A percentile compares a stretch with the other conserved stretches of the same genome.
These are phyloP conservation scores for Popillia japonica DNA, from an alignment of 1,140 invertebrate species.

Conservation along the genomic window DNA sequence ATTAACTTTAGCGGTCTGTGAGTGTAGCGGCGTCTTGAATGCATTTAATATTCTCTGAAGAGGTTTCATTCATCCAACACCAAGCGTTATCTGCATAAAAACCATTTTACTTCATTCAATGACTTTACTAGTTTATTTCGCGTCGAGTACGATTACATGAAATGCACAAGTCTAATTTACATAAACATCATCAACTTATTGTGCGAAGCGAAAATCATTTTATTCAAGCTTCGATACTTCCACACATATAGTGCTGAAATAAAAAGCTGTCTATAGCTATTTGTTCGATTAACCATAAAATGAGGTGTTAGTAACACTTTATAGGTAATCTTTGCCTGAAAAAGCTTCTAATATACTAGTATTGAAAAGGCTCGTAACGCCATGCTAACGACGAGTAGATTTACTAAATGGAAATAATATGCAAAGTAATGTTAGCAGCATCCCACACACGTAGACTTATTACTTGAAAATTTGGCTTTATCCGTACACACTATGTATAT, in stretches of 20 bases:
- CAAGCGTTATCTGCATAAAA: too few species aligned
- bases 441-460: slow-evolving; percentile 6
- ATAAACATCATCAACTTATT: neutral
- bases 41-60: too few species aligned
- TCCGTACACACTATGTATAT: too few species aligned
- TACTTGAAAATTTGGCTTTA: slow-evolving; percentile 7
- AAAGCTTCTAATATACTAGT: neutral
- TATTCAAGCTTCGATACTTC: neutral
- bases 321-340: neutral
- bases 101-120: too few species aligned
- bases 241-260: too few species aligned
- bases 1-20: too few species aligned
- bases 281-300: slow-evolving; percentile 29
- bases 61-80: too few species aligned
- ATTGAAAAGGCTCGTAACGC: neutral
- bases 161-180: neutral
- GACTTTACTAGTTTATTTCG: too few species aligned
- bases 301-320: slow-evolving; percentile 23
- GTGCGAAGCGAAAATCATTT: neutral
- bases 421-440: neutral
- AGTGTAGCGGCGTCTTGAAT: too few species aligned
- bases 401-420: slow-evolving; percentile 30
- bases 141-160: too few species aligned
- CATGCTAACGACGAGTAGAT: neutral
- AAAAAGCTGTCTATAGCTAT: neutral